These are phyloP conservation scores for Laothoe populi DNA, from an alignment of 2,888 invertebrate genomes.

Conservation along the genomic window DNA sequence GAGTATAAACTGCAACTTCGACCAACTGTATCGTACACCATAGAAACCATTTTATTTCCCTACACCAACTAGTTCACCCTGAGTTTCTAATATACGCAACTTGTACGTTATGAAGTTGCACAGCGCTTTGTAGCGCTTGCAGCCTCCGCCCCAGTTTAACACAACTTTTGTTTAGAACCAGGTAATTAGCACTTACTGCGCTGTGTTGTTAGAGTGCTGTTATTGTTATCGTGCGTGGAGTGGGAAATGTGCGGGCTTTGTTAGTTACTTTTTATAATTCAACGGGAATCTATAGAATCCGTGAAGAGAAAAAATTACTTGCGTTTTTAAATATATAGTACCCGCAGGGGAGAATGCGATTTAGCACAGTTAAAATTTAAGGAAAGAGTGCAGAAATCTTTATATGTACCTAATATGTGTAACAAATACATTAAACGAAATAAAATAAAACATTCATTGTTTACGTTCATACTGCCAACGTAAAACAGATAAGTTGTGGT, in stretches of 20 bases:
- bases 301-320: too few relatives aligned
- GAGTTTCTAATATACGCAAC: not conserved
- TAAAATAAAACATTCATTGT: too few relatives aligned
- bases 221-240: not conserved
- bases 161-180: slow-evolving; percentile 12
- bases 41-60: not conserved
- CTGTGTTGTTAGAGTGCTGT: slow-evolving; percentile 3
- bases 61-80: not conserved
- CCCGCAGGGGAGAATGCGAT: too few relatives aligned
- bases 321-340: too few relatives aligned
- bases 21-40: not conserved
- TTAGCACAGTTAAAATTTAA: too few relatives aligned
- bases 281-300: too few relatives aligned
- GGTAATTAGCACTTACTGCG: slow-evolving; percentile 8
- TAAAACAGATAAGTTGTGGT: too few relatives aligned
- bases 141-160: slow-evolving; percentile 1
- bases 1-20: not conserved
- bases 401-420: too few relatives aligned
- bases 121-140: not conserved
- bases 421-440: too few relatives aligned
- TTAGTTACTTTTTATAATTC: too few relatives aligned
- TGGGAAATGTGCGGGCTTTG: not conserved
- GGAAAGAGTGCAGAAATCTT: too few relatives aligned
- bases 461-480: too few relatives aligned
- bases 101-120: not conserved